Evolutionary conservation across 2,113 vertebrate genomes (phyloP), one percentile per base, ranked within the genome.

Genomic region (Chunga burmeisteri): DNA sequence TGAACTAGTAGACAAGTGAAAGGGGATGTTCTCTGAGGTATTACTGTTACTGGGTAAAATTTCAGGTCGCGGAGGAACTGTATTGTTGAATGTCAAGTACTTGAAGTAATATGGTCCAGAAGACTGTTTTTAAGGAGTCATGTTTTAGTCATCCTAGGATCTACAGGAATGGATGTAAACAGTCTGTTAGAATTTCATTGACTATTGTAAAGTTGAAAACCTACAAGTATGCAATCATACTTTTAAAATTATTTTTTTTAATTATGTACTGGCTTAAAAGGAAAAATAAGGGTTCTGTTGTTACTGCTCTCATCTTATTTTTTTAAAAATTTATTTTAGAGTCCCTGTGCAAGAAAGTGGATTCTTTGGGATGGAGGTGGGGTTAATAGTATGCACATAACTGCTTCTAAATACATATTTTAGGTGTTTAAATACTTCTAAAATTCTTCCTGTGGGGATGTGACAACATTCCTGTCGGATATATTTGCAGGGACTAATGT

Each of bases 61-160:
- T 98, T 98, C 98, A 98, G 84, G 90, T 95, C 53, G 71, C 91
- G 90, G 78, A 94, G 86, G 85, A 95, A 26, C 50, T 93, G n/a
- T 68, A 63, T 86, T 96, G 89, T 95, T 38, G 21, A 62, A 62
- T 93, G 32, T 95, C 75, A 94, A 80, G 25, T 94, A 72, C 72
- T 86, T 23, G 11, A 53, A 86, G 86, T 68, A 93, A 72, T 68
- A 25, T 56, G 78, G 86, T 68, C 59, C 10, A 58, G 81, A 84
- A 79, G 50, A n/a, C 47, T 89, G 23, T 70, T 92, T 91, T 94
- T 81, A 75, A 94, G 73, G 58, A 90, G 62, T 68, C 44, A n/a
- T 38, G 20, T 46, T 74, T 67, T 78, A 75, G 49, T 62, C n/a
- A 36, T 81, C 15, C 17, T 34, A 30, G 61, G 27, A 56, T 73